Percentiles rank a stretch among this genome's conserved stretches.
These are phyloP conservation scores for Lamproptera curius DNA, from an alignment of 2,888 invertebrate species.

Conservation along the genomic window DNA sequence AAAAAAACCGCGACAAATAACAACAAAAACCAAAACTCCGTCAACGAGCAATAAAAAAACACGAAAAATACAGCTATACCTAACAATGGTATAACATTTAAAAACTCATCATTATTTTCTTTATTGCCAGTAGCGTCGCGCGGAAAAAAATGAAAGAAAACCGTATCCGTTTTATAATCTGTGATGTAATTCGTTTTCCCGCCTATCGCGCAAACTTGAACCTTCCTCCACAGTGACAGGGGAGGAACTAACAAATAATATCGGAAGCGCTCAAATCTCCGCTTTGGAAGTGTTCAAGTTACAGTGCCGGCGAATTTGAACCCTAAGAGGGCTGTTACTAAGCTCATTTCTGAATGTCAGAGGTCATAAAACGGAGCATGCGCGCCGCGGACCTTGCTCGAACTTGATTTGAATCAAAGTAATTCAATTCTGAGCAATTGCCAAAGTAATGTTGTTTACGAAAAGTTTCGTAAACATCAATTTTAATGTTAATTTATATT, in stretches of 20 bases:
- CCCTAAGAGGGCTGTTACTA: constrained; percentile 28
- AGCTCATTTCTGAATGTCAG: constrained; percentile 39
- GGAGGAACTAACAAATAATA: constrained; percentile 44
- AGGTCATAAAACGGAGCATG: constrained; percentile 49
- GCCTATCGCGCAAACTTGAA: constrained; percentile 25
- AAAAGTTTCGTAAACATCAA: no score
- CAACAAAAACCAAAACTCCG: background rate
- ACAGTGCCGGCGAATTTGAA: constrained; percentile 24
- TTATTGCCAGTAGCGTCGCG: background rate
- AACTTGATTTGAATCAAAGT: no score
- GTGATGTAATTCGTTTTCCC: constrained; percentile 20
- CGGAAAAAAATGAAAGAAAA: background rate
- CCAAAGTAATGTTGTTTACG: no score
- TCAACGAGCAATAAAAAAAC: background rate
- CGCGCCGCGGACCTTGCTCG: constrained; percentile 44
- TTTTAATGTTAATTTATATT: no score
- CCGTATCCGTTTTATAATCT: constrained; percentile 6
- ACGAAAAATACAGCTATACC: no score
- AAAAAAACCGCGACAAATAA: background rate
- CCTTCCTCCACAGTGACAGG: constrained; percentile 30
- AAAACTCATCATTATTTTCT: no score
- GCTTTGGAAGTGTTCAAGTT: constrained; percentile 23
- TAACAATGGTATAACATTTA: no score
- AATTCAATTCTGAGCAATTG: background rate
- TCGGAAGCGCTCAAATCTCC: constrained; percentile 32